Evolutionary conservation across 2,888 invertebrate genomes (phyloP).

Genomic region (Mesoligia furuncula): DNA sequence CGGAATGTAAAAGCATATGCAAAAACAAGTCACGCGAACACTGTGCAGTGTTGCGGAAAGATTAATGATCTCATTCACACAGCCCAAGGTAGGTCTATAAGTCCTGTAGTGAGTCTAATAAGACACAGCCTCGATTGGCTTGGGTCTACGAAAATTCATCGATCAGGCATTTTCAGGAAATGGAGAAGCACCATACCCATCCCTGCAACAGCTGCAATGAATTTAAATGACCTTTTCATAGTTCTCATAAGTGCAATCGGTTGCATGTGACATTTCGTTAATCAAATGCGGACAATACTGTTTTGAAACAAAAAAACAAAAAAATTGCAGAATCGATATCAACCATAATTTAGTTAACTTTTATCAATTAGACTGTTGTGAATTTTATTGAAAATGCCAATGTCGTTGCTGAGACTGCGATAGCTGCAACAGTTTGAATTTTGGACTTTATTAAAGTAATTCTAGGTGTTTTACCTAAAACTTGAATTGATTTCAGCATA

Average conservation of each 20-base stretch:
- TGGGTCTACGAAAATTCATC: neutral
- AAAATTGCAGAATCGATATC: conserved; percentile 3
- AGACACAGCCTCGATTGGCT: neutral
- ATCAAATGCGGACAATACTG: neutral
- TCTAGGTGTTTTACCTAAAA: neutral
- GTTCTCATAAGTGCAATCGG: conserved; percentile 17
- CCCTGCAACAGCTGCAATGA: neutral
- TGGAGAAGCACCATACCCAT: neutral
- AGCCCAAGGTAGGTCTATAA: conserved; percentile 3
- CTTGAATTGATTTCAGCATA: neutral
- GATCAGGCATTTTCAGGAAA: neutral
- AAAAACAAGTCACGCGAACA: conserved; percentile 63
- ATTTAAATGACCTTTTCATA: conserved; percentile 15
- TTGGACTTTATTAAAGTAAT: neutral
- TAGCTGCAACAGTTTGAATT: neutral
- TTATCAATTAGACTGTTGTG: neutral
- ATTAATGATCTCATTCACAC: conserved; percentile 59
- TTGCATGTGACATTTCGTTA: conserved; percentile 13
- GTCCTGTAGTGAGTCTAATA: neutral
- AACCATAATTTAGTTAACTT: conserved; percentile 3
- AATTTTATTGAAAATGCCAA: neutral
- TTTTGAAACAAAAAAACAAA: conserved; percentile 6
- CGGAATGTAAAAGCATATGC: conserved; percentile 66
- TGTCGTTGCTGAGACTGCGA: neutral
- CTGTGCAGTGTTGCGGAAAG: conserved; percentile 56